phyloP scores from a whole-genome alignment of 2,113 vertebrate species.

The Spheniscus mendiculus region DNA sequence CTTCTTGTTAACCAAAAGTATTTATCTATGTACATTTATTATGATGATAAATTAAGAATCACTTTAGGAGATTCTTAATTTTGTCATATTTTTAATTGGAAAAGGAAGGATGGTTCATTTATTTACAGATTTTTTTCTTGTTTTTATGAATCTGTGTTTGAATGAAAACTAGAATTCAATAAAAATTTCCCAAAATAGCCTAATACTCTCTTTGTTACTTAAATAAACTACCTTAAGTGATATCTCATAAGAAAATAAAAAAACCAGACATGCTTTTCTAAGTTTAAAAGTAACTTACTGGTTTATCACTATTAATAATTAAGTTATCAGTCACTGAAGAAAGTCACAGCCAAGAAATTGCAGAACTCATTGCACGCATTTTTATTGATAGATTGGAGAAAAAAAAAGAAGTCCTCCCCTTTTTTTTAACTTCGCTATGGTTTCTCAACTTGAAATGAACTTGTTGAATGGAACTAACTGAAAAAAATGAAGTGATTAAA shows the following conservation, averaged over 20 bases:
- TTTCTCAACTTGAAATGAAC: neutral
- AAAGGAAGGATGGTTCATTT: constrained; percentile 2
- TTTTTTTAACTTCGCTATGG: neutral
- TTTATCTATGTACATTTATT: neutral
- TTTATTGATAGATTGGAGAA: neutral
- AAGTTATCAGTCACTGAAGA: neutral
- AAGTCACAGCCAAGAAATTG: neutral
- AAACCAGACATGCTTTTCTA: neutral
- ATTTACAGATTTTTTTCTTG: neutral
- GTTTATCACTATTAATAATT: neutral
- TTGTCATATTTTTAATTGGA: neutral
- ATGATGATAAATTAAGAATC: neutral
- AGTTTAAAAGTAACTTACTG: neutral
- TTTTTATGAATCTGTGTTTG: neutral
- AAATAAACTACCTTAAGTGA: neutral
- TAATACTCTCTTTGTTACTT: neutral
- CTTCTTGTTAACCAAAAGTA: neutral
- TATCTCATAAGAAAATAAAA: neutral
- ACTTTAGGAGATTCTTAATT: constrained; percentile 14
- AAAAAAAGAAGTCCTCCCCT: neutral
- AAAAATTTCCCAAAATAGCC: neutral
- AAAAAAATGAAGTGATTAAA: neutral
- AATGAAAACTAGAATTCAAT: neutral
- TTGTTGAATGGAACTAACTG: neutral
- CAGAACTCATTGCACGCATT: neutral